These are phyloP conservation scores for Polydrusus cervinus DNA, from an alignment of 2,888 invertebrate genomes.

Conservation along the genomic window DNA sequence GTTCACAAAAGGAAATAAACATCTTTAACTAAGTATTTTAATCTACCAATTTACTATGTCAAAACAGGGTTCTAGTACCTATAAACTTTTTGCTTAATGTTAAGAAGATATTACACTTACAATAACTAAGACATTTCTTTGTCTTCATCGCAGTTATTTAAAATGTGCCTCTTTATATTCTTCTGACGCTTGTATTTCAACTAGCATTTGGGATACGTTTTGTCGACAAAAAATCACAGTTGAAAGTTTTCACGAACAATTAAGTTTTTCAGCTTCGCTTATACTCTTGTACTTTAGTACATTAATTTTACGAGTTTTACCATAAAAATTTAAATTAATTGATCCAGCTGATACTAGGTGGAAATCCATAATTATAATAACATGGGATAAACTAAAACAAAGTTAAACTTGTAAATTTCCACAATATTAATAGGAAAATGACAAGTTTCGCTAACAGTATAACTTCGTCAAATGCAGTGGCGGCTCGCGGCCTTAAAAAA, in stretches of 20 bases:
- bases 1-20: background rate
- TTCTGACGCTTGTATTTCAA: background rate
- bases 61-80: background rate
- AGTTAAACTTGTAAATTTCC: no score
- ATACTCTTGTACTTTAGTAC: no score
- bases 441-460: no score
- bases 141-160: background rate
- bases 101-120: background rate
- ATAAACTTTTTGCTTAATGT: background rate
- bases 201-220: background rate
- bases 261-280: background rate
- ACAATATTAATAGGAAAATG: no score
- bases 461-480: no score
- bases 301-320: no score
- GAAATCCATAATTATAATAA: no score
- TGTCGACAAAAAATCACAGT: background rate
- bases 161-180: background rate
- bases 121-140: background rate
- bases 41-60: background rate
- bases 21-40: background rate
- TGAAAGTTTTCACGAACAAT: background rate
- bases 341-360: no score
- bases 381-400: no score
- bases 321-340: no score
- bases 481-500: no score